These are phyloP conservation scores for Cheilosia scutellata DNA, from an alignment of 2,888 invertebrate genomes.

Conservation along the genomic window DNA sequence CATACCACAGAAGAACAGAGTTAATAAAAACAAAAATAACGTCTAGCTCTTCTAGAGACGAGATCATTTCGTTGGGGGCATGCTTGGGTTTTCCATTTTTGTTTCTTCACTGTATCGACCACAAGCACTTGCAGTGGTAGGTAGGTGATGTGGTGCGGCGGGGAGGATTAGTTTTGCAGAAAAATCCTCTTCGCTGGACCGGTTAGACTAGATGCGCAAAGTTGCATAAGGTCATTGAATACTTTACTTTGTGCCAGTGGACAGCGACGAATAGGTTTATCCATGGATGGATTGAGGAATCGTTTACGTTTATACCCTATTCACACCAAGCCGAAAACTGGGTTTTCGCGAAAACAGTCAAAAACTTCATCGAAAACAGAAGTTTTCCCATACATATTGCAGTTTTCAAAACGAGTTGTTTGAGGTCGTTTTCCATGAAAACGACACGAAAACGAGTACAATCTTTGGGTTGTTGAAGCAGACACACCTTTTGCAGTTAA, in stretches of 20 bases:
- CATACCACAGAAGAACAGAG: constrained; percentile 30
- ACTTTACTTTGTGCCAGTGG: constrained; percentile 42
- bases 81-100: neutral
- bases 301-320: no score
- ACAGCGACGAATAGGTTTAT: constrained; percentile 17
- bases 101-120: neutral
- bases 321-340: no score
- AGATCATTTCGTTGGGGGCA: neutral
- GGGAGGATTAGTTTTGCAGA: constrained; percentile 37
- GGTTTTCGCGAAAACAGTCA: no score
- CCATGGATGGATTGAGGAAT: constrained; percentile 25
- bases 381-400: no score
- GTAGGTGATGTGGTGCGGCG: neutral
- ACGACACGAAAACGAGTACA: no score
- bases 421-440: no score
- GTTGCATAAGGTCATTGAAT: constrained; percentile 73
- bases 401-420: no score
- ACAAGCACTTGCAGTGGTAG: neutral
- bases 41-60: neutral
- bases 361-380: no score
- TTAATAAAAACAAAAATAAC: constrained; percentile 3
- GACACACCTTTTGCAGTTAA: no score
- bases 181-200: constrained; percentile 58
- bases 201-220: constrained; percentile 72
- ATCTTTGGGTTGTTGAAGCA: no score